Evolutionary conservation across 2,113 vertebrate species (phyloP), one percentile per base, ranked within the genome.

Genomic region (Gambusia affinis): DNA sequence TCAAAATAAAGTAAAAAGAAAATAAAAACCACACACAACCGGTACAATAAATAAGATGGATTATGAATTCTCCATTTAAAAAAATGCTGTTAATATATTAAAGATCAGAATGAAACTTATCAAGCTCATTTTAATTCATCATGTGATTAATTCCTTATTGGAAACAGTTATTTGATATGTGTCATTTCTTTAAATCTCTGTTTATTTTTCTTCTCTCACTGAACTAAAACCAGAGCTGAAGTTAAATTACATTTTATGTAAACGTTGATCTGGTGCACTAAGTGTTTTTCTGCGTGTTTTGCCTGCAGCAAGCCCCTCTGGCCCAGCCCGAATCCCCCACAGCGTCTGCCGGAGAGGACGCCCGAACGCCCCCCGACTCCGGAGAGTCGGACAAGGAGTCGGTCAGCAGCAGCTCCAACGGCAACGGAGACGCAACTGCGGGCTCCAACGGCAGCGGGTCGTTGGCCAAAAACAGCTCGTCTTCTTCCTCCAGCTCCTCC

Each of bases 321-420:
- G 97, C 98, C 24, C 98, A 99, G 89, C 98, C 97, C 0, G 98
- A 99, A 78, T 99, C 98, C 0, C 97, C 97, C 0, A 97, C 97
- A 0, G 96, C 97, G 10, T 99, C 96, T 0, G 96, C 97, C 0
- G 97, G 97, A 0, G 97, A 98, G 0, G 97, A 99, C 0, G 90
- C 95, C 5, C 96, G 97, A 0, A 97, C 96, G 0, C 96, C 96
- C 0, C 96, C 95, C 0, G 97, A 98, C 80, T 99, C 97, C 0
- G 97, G 97, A 0, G 97, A 99, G 44, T 99, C 98, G 0, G 98
- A 99, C 92, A 98, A 98, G 88, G 97, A 99, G 89, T 98, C 97
- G 0, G 96, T 98, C 8, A 96, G 98, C 94, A 98, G 97, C 95
- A 96, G 95, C 81, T 97, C 97, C 0, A 93, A 97, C 0, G 96